phyloP scores from a whole-genome alignment of 2,888 invertebrate species.

The Sacculina carcini region DNA sequence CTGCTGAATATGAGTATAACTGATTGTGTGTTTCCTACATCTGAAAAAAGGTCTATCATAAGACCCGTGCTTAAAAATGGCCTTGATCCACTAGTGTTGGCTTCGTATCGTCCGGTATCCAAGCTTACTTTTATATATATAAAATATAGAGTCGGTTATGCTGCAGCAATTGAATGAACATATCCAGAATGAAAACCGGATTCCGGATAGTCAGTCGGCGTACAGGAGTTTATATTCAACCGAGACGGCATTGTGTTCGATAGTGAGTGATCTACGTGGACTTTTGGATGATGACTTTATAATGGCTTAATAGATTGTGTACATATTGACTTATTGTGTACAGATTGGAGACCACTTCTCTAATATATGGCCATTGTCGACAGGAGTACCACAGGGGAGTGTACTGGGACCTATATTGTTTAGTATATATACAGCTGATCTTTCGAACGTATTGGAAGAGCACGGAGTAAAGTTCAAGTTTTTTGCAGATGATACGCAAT shows the following conservation, averaged over 20 bases:
- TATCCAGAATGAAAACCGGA: neutral
- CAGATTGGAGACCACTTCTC: neutral
- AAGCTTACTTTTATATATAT: no score
- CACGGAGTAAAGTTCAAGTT: conserved; percentile 1
- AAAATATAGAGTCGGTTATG: no score
- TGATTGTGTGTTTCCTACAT: no score
- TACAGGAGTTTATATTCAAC: neutral
- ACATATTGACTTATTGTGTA: conserved; percentile 1
- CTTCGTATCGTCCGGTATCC: no score
- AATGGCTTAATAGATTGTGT: neutral
- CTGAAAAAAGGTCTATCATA: no score
- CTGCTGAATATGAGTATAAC: no score
- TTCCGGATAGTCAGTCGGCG: neutral
- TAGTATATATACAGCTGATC: neutral
- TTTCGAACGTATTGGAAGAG: neutral
- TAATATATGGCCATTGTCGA: neutral
- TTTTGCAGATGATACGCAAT: conserved; percentile 2
- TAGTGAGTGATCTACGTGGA: neutral
- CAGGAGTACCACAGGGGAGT: conserved; percentile 1
- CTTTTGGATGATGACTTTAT: neutral
- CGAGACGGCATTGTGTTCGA: neutral
- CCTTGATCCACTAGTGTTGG: no score
- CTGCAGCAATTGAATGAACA: no score
- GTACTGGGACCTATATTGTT: conserved; percentile 3
- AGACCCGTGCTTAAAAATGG: no score